Percentiles rank a stretch among this genome's conserved stretches.
Evolutionary conservation across 2,113 vertebrate species (phyloP).

Genomic region (Diadophis punctatus): DNA sequence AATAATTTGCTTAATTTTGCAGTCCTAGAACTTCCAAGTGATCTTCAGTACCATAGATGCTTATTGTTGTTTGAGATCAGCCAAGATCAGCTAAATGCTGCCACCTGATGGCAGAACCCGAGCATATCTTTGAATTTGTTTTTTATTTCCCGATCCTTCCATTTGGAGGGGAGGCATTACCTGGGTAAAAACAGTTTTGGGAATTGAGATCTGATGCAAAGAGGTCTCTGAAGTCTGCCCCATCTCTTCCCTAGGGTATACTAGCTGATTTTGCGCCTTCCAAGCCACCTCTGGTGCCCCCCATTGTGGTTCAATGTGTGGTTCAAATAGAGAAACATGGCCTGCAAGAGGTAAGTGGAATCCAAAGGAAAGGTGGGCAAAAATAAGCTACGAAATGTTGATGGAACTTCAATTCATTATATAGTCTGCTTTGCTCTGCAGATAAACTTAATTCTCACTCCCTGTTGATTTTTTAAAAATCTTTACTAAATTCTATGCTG

Average conservation of each 20-base stretch:
- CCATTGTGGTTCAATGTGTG: conserved; percentile 69
- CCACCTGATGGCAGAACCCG: not conserved
- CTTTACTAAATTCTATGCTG: not conserved
- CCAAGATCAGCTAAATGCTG: not conserved
- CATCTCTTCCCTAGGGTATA: conserved; percentile 43
- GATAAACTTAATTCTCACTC: not conserved
- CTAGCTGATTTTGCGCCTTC: conserved; percentile 68
- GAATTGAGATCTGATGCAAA: not conserved
- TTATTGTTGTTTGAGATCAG: not conserved
- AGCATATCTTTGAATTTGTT: not conserved
- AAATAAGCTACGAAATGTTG: not conserved
- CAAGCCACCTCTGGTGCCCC: conserved; percentile 64
- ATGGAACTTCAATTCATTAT: not conserved
- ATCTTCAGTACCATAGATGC: not conserved
- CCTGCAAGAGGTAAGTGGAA: conserved; percentile 62
- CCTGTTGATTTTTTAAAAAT: not conserved
- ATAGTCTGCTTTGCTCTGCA: not conserved
- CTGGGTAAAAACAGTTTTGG: too few species aligned
- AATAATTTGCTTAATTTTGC: not conserved
- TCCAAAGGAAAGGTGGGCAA: not conserved
- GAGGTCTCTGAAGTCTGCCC: not conserved
- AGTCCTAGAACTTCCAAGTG: not conserved
- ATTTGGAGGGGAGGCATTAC: not conserved
- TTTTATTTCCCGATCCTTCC: not conserved
- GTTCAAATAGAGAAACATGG: conserved; percentile 75